Conservation (phyloP, 2,113 vertebrate genomes). For the Etheostoma cragini region DNA sequence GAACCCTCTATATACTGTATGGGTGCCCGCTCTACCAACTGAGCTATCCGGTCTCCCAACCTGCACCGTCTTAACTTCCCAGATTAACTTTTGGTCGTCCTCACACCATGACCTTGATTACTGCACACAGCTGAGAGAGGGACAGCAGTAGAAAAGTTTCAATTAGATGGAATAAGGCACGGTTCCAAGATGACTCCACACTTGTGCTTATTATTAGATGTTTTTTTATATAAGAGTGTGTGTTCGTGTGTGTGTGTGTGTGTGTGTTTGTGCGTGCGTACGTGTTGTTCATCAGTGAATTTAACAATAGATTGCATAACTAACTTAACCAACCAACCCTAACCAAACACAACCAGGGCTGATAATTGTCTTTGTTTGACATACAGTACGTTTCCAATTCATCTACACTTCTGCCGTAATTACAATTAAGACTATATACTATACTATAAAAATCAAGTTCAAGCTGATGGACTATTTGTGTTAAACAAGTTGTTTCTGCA, state of each 20-base stretch:
- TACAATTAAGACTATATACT: not conserved
- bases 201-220: constrained; percentile 32
- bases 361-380: not conserved
- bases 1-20: too few relatives aligned
- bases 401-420: not conserved
- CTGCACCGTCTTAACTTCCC: constrained; percentile 52
- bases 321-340: not conserved
- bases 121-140: constrained; percentile 36
- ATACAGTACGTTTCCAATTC: not conserved
- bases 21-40: too few relatives aligned
- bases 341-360: not conserved
- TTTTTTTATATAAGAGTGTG: constrained; percentile 10
- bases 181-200: constrained; percentile 46
- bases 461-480: not conserved
- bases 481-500: not conserved
- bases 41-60: not conserved
- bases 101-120: constrained; percentile 64
- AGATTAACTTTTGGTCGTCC: constrained; percentile 60
- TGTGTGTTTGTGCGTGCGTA: too few relatives aligned
- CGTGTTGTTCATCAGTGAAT: too few relatives aligned
- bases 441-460: not conserved
- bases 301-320: too few relatives aligned
- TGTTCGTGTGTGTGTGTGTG: not conserved
- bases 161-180: constrained; percentile 70
- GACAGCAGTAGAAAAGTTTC: constrained; percentile 47